phyloP scores from a whole-genome alignment of 2,797 vertebrate genomes.

The Pseudopleuronectes americanus region DNA sequence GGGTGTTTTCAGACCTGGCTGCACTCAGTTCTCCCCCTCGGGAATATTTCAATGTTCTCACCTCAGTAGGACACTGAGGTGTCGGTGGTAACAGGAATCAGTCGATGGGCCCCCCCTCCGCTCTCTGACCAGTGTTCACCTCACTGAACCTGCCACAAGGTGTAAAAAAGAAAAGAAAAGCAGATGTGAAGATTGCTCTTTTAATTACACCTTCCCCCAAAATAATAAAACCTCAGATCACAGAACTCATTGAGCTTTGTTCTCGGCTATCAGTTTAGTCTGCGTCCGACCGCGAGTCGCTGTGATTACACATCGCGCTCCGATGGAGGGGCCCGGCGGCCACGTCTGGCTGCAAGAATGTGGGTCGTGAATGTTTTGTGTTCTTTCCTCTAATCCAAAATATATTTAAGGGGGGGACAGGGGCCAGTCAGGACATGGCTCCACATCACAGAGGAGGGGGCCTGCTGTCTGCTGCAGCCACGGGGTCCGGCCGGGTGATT shows the following conservation, averaged over 20 bases:
- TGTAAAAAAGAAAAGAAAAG: slow-evolving; percentile 4
- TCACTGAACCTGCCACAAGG: slow-evolving; percentile 60
- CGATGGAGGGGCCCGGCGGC: slow-evolving; percentile 53
- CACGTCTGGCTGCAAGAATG: slow-evolving; percentile 56
- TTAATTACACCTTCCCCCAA: slow-evolving; percentile 64
- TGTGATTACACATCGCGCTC: slow-evolving; percentile 69
- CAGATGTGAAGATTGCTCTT: slow-evolving; percentile 42
- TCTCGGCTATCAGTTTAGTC: slow-evolving; percentile 49
- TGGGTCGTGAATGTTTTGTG: slow-evolving; percentile 73
- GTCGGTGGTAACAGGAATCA: slow-evolving; percentile 49
- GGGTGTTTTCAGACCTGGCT: slow-evolving; percentile 71
- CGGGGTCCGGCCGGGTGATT: slow-evolving; percentile 64
- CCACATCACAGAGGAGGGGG: slow-evolving; percentile 67
- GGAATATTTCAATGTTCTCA: slow-evolving; percentile 69
- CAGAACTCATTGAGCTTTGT: slow-evolving; percentile 49
- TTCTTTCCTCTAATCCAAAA: slow-evolving; percentile 78
- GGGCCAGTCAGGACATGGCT: slow-evolving; percentile 68
- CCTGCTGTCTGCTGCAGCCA: slow-evolving; percentile 61
- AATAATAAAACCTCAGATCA: slow-evolving; percentile 60
- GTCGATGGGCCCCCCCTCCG: slow-evolving; percentile 38
- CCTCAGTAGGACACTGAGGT: slow-evolving; percentile 67
- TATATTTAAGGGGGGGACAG: slow-evolving; percentile 73
- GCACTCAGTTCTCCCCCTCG: slow-evolving; percentile 34
- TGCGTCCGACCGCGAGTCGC: slow-evolving; percentile 62
- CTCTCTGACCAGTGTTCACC: slow-evolving; percentile 44